Evolutionary conservation across 2,113 vertebrate genomes (phyloP).

Genomic region (Ursus arctos): DNA sequence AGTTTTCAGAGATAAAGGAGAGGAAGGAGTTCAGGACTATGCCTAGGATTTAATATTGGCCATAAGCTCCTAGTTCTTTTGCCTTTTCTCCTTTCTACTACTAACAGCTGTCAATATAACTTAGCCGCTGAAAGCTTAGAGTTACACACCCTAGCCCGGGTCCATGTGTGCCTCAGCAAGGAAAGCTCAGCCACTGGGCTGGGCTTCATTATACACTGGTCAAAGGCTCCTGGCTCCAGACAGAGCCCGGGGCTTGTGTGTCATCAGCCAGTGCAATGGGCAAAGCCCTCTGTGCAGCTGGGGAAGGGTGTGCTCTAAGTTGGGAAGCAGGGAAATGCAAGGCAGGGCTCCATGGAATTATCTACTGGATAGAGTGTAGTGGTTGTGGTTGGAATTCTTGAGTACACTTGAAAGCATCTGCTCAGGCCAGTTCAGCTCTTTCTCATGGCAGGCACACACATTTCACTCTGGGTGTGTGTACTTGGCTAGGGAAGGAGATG

Average conservation of each 20-base stretch:
- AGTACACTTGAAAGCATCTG: background rate
- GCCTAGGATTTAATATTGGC: background rate
- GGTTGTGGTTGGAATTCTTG: slow-evolving; percentile 8
- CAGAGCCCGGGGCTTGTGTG: background rate
- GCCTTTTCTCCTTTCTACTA: background rate
- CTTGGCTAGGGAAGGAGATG: background rate
- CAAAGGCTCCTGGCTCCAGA: background rate
- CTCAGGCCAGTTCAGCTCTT: background rate
- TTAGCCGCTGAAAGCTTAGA: background rate
- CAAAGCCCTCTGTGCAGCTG: background rate
- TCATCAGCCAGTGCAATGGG: background rate
- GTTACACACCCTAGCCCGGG: background rate
- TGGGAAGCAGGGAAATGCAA: background rate
- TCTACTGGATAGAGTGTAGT: background rate
- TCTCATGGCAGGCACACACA: background rate
- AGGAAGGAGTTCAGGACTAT: background rate
- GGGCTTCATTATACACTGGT: background rate
- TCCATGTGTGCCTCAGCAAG: background rate
- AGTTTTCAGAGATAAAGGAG: background rate
- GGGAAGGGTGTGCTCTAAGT: background rate
- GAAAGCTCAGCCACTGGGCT: background rate
- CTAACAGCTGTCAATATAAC: background rate
- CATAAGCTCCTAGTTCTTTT: background rate
- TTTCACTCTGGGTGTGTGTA: background rate
- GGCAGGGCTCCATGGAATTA: background rate